phyloP scores from a whole-genome alignment of 2,797 vertebrate species.

The Philypnodon macrostomus region DNA sequence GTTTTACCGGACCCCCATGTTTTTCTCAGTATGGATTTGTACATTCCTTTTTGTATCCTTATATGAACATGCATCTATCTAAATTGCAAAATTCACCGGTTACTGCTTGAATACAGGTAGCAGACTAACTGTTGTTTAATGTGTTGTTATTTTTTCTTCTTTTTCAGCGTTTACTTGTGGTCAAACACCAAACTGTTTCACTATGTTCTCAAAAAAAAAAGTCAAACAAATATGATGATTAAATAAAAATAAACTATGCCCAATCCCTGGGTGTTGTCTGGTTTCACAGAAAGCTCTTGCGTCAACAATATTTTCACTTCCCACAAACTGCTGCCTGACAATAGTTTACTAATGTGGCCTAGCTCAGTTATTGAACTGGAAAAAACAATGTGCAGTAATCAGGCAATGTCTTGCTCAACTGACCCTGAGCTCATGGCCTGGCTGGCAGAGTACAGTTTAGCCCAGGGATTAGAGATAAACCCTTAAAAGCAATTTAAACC shows the following conservation, averaged over 20 bases:
- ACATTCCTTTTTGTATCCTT: neutral
- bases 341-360: constrained; percentile 35
- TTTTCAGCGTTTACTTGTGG: no score
- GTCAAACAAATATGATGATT: no score
- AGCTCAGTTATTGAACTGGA: constrained; percentile 36
- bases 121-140: no score
- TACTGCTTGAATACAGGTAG: no score
- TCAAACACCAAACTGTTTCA: no score
- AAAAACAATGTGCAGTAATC: constrained; percentile 33
- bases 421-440: constrained; percentile 23
- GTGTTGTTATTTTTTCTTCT: no score
- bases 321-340: constrained; percentile 9
- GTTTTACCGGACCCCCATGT: constrained; percentile 26
- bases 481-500: constrained; percentile 26
- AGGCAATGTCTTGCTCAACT: constrained; percentile 36
- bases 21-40: constrained; percentile 20
- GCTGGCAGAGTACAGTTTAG: constrained; percentile 30
- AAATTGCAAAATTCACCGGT: no score
- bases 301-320: constrained; percentile 23
- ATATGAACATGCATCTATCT: neutral
- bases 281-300: no score
- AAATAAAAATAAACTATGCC: no score
- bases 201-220: no score
- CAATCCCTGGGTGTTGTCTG: no score
- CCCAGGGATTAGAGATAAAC: constrained; percentile 33